Percentiles rank a stretch among this genome's conserved stretches.
These are phyloP conservation scores for Aplochiton taeniatus DNA, from an alignment of 2,797 vertebrate species.

Conservation along the genomic window DNA sequence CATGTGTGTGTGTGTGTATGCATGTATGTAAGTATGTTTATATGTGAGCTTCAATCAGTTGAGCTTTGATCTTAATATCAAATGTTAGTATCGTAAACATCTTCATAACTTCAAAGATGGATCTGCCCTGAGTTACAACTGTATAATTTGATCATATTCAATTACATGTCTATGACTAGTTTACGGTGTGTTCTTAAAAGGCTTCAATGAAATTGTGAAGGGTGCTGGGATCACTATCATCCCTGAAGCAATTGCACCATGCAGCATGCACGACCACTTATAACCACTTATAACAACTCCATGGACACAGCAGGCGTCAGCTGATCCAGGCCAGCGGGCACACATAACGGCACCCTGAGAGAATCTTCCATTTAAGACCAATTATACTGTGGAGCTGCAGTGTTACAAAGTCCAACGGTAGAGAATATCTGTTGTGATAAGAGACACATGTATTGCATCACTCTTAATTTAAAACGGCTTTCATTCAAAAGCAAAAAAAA, in stretches of 20 bases:
- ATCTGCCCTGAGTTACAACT: conserved; percentile 26
- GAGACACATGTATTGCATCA: conserved; percentile 76
- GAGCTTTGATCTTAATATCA: no score
- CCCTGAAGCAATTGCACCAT: conserved; percentile 43
- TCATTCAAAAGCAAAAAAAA: conserved; percentile 23
- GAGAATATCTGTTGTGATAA: conserved; percentile 70
- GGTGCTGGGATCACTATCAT: conserved; percentile 9
- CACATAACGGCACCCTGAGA: conserved; percentile 57
- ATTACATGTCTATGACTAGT: conserved; percentile 38
- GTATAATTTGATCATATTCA: conserved; percentile 54
- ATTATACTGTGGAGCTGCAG: conserved; percentile 66
- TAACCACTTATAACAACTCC: conserved; percentile 52
- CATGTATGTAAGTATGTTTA: neutral
- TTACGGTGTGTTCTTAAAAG: neutral
- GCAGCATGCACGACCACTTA: conserved; percentile 66
- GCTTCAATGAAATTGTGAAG: no score
- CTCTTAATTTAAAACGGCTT: conserved; percentile 75
- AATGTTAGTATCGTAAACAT: no score
- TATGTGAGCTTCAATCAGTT: no score
- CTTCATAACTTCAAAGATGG: conserved; percentile 42
- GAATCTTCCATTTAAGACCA: conserved; percentile 70
- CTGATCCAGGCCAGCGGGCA: conserved; percentile 48
- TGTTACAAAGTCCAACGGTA: conserved; percentile 67
- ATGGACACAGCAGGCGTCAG: conserved; percentile 59
- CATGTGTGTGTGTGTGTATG: conserved; percentile 15